These are phyloP conservation scores for Bombus confusus DNA, from an alignment of 1,140 invertebrate genomes.

Conservation along the genomic window DNA sequence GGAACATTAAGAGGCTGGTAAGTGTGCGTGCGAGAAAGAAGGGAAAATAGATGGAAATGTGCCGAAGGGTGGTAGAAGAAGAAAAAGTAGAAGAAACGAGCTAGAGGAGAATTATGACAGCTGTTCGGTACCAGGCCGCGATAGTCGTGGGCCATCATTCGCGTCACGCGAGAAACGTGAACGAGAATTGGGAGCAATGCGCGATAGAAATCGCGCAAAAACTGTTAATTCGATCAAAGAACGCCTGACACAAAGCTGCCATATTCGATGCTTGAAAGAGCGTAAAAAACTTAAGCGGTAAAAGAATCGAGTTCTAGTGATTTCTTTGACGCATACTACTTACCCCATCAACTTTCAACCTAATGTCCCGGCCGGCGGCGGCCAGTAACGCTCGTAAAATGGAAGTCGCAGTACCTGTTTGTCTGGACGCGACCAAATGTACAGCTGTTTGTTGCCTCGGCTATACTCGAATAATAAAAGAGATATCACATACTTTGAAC, in stretches of 20 bases:
- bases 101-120: slow-evolving; percentile 75
- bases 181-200: slow-evolving; percentile 62
- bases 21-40: not conserved
- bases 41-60: not conserved
- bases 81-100: slow-evolving; percentile 55
- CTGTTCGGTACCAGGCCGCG: slow-evolving; percentile 79
- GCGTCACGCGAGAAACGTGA: slow-evolving; percentile 76
- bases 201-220: slow-evolving; percentile 29
- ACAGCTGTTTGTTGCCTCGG: slow-evolving; percentile 93
- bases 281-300: not conserved
- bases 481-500: not conserved
- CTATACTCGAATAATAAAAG: slow-evolving; percentile 75
- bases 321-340: slow-evolving; percentile 75
- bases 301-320: not conserved
- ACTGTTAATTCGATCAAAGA: slow-evolving; percentile 12
- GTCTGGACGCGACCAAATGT: slow-evolving; percentile 94
- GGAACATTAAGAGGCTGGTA: slow-evolving; percentile 14
- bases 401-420: slow-evolving; percentile 94
- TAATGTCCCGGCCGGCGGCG: slow-evolving; percentile 93
- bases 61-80: slow-evolving; percentile 43
- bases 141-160: slow-evolving; percentile 68
- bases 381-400: slow-evolving; percentile 92
- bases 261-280: not conserved
- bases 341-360: slow-evolving; percentile 93
- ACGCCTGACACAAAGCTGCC: not conserved